These are phyloP conservation scores for Agrochola litura DNA, from an alignment of 2,888 invertebrate species.

Conservation along the genomic window DNA sequence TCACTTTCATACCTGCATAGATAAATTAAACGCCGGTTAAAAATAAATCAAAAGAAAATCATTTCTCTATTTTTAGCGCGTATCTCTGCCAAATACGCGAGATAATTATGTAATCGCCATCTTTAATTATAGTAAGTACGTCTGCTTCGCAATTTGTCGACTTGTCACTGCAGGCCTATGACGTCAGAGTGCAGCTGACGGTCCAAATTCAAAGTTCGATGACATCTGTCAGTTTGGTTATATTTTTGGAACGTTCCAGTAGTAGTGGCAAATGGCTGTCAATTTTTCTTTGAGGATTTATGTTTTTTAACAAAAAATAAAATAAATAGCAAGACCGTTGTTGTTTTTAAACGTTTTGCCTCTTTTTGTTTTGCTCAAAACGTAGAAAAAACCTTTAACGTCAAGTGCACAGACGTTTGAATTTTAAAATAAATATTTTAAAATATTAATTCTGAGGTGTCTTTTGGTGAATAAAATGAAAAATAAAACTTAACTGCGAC, in stretches of 20 bases:
- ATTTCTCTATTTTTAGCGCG: slow-evolving; percentile 43
- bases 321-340: neutral
- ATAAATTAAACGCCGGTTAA: slow-evolving; percentile 20
- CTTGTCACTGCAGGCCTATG: slow-evolving; percentile 64
- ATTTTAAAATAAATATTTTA: neutral
- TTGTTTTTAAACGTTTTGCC: neutral
- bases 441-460: neutral
- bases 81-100: slow-evolving; percentile 44
- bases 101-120: slow-evolving; percentile 46
- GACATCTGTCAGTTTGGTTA: slow-evolving; percentile 33
- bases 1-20: slow-evolving; percentile 3
- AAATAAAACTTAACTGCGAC: too few species aligned
- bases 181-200: slow-evolving; percentile 63
- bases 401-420: slow-evolving; percentile 14
- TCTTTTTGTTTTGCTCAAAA: slow-evolving; percentile 1
- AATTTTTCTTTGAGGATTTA: neutral
- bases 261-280: neutral
- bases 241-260: slow-evolving; percentile 17
- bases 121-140: slow-evolving; percentile 51
- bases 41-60: slow-evolving; percentile 46
- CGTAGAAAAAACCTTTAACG: slow-evolving; percentile 4
- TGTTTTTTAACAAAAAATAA: too few species aligned
- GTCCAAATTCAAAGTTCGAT: slow-evolving; percentile 54
- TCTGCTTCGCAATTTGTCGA: slow-evolving; percentile 58
- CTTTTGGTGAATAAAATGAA: too few species aligned